phyloP scores from a whole-genome alignment of 2,797 vertebrate species.

The Cuniculus paca region DNA sequence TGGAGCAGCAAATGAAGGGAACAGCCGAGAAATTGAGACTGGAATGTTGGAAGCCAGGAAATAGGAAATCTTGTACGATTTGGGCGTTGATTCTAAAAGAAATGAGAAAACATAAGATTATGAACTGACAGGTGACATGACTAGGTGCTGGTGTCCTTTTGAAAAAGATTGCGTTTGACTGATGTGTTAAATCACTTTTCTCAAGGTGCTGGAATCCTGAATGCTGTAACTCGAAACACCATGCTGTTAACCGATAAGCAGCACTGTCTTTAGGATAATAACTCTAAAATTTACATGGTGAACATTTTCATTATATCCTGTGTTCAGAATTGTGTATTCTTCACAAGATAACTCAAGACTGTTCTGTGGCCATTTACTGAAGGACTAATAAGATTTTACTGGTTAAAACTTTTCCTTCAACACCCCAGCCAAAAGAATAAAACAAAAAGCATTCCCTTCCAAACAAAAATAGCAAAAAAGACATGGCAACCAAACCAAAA shows the following conservation, averaged over 20 bases:
- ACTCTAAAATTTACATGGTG: not conserved
- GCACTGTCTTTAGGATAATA: not conserved
- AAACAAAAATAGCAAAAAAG: constrained; percentile 5
- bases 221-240: not conserved
- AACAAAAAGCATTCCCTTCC: not conserved
- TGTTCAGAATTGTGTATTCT: not conserved
- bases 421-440: not conserved
- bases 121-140: not conserved
- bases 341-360: constrained; percentile 31
- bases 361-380: constrained; percentile 24
- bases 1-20: not conserved
- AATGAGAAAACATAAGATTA: not conserved
- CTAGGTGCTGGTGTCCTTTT: constrained; percentile 2
- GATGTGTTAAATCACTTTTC: constrained; percentile 11
- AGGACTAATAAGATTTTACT: not conserved
- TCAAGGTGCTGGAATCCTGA: not conserved
- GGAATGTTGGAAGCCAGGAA: not conserved
- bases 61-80: not conserved
- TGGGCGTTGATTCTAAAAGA: not conserved
- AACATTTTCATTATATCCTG: not conserved
- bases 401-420: not conserved
- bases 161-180: not conserved
- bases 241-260: not conserved
- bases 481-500: not conserved
- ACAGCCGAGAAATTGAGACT: not conserved